Evolutionary conservation across 2,797 vertebrate species (phyloP).

Genomic region (Falco berigora): DNA sequence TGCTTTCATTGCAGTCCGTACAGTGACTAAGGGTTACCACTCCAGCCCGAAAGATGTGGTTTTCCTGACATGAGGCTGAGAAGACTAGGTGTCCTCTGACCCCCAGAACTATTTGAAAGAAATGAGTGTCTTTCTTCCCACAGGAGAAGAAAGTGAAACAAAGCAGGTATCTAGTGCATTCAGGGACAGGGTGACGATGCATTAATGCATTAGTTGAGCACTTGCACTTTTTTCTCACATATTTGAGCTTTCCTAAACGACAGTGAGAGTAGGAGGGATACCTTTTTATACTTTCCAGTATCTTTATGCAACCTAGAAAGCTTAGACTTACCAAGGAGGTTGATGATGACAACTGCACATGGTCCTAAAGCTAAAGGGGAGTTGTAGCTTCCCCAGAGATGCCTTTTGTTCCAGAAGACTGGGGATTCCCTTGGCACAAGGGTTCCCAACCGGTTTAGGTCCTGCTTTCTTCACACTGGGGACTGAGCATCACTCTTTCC

Average conservation of each 20-base stretch:
- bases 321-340: neutral
- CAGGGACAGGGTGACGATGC: neutral
- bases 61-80: neutral
- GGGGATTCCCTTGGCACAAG: neutral
- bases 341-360: rapidly evolving
- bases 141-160: too few species aligned
- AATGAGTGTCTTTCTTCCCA: neutral
- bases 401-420: neutral
- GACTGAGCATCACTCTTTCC: neutral
- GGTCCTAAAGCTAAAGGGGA: neutral
- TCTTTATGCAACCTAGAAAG: neutral
- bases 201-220: neutral
- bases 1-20: neutral
- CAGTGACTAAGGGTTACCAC: neutral
- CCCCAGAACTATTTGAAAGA: neutral
- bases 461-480: neutral
- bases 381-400: neutral
- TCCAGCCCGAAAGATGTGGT: neutral
- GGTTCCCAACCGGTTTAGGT: neutral
- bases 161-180: neutral
- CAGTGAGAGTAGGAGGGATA: neutral
- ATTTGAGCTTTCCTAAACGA: neutral
- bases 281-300: neutral
- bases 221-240: neutral
- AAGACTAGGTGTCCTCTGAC: neutral